Evolutionary conservation across 2,113 vertebrate species (phyloP), one percentile per base, ranked within the genome.

Genomic region (Zosterops lateralis): DNA sequence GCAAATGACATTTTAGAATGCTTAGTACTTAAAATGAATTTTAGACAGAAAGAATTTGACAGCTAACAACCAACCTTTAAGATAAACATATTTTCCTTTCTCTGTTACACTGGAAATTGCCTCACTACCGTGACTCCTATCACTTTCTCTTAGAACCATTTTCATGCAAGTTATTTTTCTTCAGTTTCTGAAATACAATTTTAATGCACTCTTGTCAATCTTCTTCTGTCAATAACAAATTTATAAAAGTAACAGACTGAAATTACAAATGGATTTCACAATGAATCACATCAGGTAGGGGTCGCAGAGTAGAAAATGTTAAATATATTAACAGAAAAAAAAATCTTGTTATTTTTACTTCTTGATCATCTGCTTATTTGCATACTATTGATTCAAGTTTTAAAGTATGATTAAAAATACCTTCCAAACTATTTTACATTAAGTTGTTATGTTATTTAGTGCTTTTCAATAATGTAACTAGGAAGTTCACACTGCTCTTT

Each of bases 21-120:
- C 3, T 40, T 76, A 73, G 11, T 84, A 76, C 54, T 62, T 91
- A 72, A 83, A 93, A 72, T 56, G 4, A 74, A 68, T 61, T 90
- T 90, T 66, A 76, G 38, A 93, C 20, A 53, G 91, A 92, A 92
- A 58, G 9, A 90, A 88, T 79, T 53, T 89, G 42, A 83, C 61
- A 64, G 17, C 20, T 78, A 65, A 70, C 24, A 60, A n/a, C 48
- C 47, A 56, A 4, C 10, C 3, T 57, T 83, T 74, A 65, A 84
- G 20, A 73, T 50, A 93, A 90, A 79, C 11, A 62, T 44, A 72
- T 90, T 62, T 89, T 38, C 16, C 12, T 58, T 78, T 36, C 24
- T 73, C 36, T 40, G 6, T 89, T 92, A 66, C 19, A 45, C 5
- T 47, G 14, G 12, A 84, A 86, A 71, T 83, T 56, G 14, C 14